A percentile compares a stretch with the other conserved stretches of the same genome.
These are phyloP conservation scores for Lamprotornis superbus DNA, from an alignment of 2,113 vertebrate genomes.

Conservation along the genomic window DNA sequence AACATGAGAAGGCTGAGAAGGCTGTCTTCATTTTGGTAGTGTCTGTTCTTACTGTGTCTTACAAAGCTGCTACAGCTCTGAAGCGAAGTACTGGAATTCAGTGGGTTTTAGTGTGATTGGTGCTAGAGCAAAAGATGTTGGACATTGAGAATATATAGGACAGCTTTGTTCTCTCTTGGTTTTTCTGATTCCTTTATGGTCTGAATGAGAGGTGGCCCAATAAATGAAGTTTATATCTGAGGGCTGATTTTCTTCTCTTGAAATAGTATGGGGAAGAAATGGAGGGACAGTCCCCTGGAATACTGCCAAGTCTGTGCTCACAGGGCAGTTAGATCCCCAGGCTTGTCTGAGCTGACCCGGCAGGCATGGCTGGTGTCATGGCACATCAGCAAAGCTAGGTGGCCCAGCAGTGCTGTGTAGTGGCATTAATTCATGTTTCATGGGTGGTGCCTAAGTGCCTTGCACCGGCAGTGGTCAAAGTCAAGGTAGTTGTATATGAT, in stretches of 20 bases:
- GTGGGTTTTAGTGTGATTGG: not conserved
- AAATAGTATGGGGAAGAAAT: not conserved
- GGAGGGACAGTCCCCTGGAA: not conserved
- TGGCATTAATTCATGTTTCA: not conserved
- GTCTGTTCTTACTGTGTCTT: not conserved
- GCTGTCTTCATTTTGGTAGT: not conserved
- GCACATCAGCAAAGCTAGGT: slow-evolving; percentile 10
- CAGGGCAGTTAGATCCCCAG: not conserved
- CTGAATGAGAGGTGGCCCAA: not conserved
- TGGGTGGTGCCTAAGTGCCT: not conserved
- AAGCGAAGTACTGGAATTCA: not conserved
- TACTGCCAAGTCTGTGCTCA: not conserved
- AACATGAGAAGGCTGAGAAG: not conserved
- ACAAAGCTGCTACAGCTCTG: not conserved
- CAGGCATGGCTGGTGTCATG: not conserved
- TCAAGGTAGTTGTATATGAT: not conserved
- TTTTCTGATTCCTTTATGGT: not conserved
- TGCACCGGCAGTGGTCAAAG: not conserved
- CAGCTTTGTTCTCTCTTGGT: not conserved
- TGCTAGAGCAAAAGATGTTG: not conserved
- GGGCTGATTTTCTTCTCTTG: not conserved
- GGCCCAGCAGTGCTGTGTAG: not conserved
- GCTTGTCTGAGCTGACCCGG: not conserved
- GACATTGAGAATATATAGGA: not conserved
- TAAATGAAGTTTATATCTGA: not conserved